A percentile compares a stretch with the other conserved stretches of the same genome.
These are phyloP conservation scores for Mesorhabditis spiculigera DNA, from an alignment of 2,888 invertebrate genomes.

Conservation along the genomic window DNA sequence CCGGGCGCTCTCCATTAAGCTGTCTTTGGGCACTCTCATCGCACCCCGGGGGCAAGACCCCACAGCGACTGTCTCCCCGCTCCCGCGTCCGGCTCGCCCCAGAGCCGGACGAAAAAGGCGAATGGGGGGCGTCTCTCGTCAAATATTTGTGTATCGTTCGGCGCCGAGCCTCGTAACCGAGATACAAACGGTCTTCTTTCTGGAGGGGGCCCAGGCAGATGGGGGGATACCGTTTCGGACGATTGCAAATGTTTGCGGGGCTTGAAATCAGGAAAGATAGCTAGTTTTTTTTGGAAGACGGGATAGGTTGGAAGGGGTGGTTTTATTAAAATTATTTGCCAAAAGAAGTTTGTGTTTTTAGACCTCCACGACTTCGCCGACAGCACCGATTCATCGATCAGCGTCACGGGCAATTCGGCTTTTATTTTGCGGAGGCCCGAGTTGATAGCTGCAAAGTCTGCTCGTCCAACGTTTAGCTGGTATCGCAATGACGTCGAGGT, in stretches of 20 bases:
- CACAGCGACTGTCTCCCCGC: too few relatives aligned
- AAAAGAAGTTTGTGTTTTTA: background rate
- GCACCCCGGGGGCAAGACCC: too few relatives aligned
- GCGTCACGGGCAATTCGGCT: background rate
- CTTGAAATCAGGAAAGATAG: too few relatives aligned
- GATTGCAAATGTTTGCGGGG: too few relatives aligned
- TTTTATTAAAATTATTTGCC: too few relatives aligned
- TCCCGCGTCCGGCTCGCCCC: too few relatives aligned
- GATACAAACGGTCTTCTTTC: background rate
- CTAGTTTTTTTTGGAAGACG: too few relatives aligned
- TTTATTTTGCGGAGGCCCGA: background rate
- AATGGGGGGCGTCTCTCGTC: background rate
- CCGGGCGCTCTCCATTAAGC: background rate
- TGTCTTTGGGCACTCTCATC: too few relatives aligned
- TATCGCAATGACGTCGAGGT: constrained; percentile 4
- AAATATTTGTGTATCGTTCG: constrained; percentile 5
- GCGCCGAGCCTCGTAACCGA: constrained; percentile 1
- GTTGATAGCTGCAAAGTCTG: background rate
- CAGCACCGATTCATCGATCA: background rate
- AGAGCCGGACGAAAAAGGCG: background rate
- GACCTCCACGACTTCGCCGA: constrained; percentile 6
- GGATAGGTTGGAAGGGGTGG: too few relatives aligned
- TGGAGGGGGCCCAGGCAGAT: background rate
- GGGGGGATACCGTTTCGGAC: too few relatives aligned
- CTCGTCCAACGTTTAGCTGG: constrained; percentile 2